Percentiles rank a stretch among this genome's conserved stretches.
Evolutionary conservation across 2,113 vertebrate species (phyloP).

Genomic region (Sturnus vulgaris): DNA sequence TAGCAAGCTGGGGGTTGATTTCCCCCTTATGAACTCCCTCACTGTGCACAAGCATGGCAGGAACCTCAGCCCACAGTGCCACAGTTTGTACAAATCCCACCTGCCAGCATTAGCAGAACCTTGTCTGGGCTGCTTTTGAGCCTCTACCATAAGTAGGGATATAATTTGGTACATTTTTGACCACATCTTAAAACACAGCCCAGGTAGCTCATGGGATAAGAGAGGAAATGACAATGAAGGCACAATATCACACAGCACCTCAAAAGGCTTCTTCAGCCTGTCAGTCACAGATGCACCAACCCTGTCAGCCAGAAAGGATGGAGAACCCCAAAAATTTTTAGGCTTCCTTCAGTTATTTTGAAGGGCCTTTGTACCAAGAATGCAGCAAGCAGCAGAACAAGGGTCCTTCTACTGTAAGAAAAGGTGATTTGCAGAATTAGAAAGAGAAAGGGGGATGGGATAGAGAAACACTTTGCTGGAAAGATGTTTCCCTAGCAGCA

Average conservation of each 20-base stretch:
- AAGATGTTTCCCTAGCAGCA: slow-evolving; percentile 15
- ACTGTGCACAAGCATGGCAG: neutral
- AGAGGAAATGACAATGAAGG: neutral
- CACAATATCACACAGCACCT: neutral
- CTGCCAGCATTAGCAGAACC: neutral
- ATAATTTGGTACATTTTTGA: neutral
- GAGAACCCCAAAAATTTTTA: neutral
- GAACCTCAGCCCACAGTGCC: neutral
- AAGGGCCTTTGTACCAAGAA: neutral
- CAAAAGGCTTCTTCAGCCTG: neutral
- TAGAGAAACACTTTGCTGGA: neutral
- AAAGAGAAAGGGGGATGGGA: neutral
- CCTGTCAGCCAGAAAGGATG: neutral
- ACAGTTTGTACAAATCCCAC: neutral
- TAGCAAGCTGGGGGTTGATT: neutral
- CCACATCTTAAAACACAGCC: neutral
- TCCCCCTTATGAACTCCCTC: neutral
- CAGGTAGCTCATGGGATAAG: neutral
- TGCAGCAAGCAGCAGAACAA: neutral
- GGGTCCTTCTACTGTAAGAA: neutral
- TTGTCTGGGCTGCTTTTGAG: neutral
- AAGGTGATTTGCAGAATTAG: neutral
- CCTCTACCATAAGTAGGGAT: neutral
- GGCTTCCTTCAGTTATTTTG: neutral
- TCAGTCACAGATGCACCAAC: neutral